phyloP scores from a whole-genome alignment of 2,888 invertebrate genomes.

The Scaptodrosophila latifasciaeformis region DNA sequence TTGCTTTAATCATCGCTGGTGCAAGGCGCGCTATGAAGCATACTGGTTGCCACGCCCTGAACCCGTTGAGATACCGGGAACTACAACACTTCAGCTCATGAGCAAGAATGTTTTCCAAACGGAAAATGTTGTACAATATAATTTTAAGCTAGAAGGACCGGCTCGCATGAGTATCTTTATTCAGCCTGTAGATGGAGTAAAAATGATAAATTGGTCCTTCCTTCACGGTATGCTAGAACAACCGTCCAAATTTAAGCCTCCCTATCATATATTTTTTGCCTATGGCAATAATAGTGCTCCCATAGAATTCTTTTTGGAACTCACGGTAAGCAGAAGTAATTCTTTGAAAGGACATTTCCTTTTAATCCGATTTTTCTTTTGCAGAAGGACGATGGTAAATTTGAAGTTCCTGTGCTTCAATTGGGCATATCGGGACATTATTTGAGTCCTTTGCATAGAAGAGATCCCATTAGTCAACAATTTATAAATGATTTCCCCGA shows the following conservation, averaged over 20 bases:
- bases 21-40: conserved; percentile 36
- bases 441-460: conserved; percentile 74
- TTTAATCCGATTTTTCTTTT: neutral
- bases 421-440: conserved; percentile 76
- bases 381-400: conserved; percentile 45
- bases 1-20: conserved; percentile 58
- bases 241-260: conserved; percentile 48
- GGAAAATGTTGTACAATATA: conserved; percentile 40
- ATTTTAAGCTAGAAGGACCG: conserved; percentile 64
- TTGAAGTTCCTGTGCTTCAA: conserved; percentile 64
- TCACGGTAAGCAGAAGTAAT: conserved; percentile 41
- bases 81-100: conserved; percentile 47
- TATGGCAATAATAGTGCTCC: conserved; percentile 59
- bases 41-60: conserved; percentile 60
- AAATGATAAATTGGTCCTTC: conserved; percentile 65
- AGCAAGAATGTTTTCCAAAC: conserved; percentile 40
- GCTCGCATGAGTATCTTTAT: conserved; percentile 67
- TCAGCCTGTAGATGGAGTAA: conserved; percentile 51
- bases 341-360: too few species aligned
- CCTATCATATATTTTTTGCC: conserved; percentile 62
- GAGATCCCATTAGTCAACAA: conserved; percentile 73
- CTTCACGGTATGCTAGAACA: conserved; percentile 49
- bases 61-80: conserved; percentile 48
- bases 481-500: conserved; percentile 76
- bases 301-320: conserved; percentile 55